These are phyloP conservation scores for Apodemia zela DNA, from an alignment of 2,888 invertebrate species.

Conservation along the genomic window DNA sequence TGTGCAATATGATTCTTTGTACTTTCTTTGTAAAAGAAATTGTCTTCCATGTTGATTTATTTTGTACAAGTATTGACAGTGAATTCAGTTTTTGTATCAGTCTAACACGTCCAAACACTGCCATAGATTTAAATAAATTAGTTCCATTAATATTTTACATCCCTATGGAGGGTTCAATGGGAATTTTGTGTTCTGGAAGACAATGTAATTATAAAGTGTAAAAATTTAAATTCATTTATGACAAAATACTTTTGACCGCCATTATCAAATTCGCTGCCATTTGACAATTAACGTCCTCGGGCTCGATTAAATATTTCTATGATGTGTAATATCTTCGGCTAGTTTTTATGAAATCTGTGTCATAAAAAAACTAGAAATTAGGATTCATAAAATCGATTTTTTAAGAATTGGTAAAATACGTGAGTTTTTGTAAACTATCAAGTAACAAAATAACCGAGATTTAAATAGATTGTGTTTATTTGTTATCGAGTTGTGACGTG, in stretches of 20 bases:
- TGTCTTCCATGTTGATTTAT: constrained; percentile 29
- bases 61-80: constrained; percentile 12
- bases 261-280: not conserved
- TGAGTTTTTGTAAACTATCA: too few relatives aligned
- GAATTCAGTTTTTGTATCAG: constrained; percentile 22
- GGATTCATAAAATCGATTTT: too few relatives aligned
- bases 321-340: too few relatives aligned
- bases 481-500: too few relatives aligned
- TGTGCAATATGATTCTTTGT: constrained; percentile 31
- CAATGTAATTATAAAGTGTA: constrained; percentile 27
- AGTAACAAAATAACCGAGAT: too few relatives aligned
- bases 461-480: too few relatives aligned
- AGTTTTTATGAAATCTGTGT: too few relatives aligned
- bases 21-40: constrained; percentile 25
- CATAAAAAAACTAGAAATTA: too few relatives aligned
- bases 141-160: constrained; percentile 31
- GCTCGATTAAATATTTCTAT: too few relatives aligned
- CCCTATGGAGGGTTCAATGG: constrained; percentile 4
- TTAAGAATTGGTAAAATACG: too few relatives aligned
- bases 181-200: constrained; percentile 32
- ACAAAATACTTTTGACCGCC: constrained; percentile 7
- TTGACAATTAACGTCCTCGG: not conserved
- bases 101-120: constrained; percentile 53
- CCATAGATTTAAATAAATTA: constrained; percentile 58
- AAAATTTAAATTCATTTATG: constrained; percentile 17